phyloP scores from a whole-genome alignment of 2,888 invertebrate genomes.

The Leptopterna dolabrata region DNA sequence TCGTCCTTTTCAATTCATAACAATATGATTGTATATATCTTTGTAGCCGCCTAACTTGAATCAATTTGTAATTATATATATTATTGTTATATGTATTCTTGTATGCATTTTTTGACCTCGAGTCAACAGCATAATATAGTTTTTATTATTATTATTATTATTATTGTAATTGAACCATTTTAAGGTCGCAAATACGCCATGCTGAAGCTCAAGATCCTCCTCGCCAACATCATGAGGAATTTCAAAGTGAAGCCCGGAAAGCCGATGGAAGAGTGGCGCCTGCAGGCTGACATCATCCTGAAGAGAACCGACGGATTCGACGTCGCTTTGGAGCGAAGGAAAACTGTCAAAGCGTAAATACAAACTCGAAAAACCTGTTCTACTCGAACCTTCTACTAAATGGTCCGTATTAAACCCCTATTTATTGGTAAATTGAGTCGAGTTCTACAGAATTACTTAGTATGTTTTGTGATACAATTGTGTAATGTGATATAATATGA shows the following conservation, averaged over 20 bases:
- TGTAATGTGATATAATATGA: conserved; percentile 24
- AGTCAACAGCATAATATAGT: too few relatives aligned
- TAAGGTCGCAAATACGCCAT: conserved; percentile 83
- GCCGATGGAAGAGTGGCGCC: conserved; percentile 76
- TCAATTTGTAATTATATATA: too few relatives aligned
- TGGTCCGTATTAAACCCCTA: not conserved
- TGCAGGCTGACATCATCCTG: conserved; percentile 83
- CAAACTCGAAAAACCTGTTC: not conserved
- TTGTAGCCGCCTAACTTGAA: too few relatives aligned
- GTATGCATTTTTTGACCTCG: too few relatives aligned
- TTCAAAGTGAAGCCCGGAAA: conserved; percentile 78
- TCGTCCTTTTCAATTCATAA: too few relatives aligned
- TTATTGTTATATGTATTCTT: too few relatives aligned
- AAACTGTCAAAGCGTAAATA: conserved; percentile 35
- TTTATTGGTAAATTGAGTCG: not conserved
- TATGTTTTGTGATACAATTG: not conserved
- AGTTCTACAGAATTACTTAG: not conserved
- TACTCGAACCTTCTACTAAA: not conserved
- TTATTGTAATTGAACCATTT: not conserved
- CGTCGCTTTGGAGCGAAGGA: conserved; percentile 77
- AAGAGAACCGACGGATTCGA: conserved; percentile 83
- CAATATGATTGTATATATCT: too few relatives aligned
- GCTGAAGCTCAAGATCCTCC: conserved; percentile 81
- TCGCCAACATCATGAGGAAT: conserved; percentile 80
- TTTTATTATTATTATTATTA: too few relatives aligned